Evolutionary conservation across 2,113 vertebrate species (phyloP).

Genomic region (Mus spicilegus): DNA sequence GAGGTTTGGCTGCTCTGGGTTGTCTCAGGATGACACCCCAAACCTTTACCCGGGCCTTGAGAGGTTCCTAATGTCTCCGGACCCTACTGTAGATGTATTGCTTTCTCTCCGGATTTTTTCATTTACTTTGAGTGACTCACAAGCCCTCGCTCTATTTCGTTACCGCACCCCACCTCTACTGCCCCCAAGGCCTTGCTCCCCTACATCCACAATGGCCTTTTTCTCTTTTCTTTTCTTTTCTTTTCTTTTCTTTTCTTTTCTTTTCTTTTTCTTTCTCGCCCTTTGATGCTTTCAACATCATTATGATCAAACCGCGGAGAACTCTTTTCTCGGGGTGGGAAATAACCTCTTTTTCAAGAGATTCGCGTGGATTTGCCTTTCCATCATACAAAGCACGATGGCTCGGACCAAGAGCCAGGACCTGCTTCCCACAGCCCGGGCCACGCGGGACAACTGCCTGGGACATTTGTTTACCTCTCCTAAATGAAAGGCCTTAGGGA

Average conservation of each 20-base stretch:
- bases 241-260: background rate
- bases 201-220: background rate
- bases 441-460: constrained; percentile 3
- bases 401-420: background rate
- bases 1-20: background rate
- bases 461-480: constrained; percentile 54
- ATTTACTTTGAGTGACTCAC: constrained; percentile 1
- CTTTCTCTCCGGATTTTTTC: background rate
- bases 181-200: background rate
- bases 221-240: background rate
- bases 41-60: background rate
- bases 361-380: background rate
- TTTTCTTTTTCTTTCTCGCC: background rate
- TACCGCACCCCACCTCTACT: background rate
- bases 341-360: background rate
- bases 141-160: background rate
- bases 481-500: background rate
- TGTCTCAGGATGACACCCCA: background rate
- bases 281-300: constrained; percentile 47
- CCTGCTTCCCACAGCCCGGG: background rate
- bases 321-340: background rate
- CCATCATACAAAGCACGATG: background rate
- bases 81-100: background rate
- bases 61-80: background rate
- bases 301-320: background rate